phyloP scores from a whole-genome alignment of 2,888 invertebrate genomes.

The Morinoia aosen region DNA sequence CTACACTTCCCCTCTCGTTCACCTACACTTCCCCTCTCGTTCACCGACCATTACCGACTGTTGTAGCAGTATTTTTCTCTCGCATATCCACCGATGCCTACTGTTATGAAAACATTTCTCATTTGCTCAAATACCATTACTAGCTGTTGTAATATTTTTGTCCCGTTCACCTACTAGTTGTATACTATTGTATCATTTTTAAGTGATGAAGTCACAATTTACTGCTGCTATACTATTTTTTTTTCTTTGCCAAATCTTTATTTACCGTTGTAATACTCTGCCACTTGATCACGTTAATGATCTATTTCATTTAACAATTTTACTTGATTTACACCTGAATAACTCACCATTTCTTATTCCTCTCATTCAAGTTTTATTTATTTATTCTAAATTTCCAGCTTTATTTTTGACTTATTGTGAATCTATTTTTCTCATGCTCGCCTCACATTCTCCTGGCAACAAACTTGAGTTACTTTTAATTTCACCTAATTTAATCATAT shows the following conservation, averaged over 20 bases:
- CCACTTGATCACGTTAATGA: background rate
- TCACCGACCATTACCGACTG: background rate
- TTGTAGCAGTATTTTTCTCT: background rate
- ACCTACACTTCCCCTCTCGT: no score
- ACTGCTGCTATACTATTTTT: no score
- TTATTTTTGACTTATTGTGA: background rate
- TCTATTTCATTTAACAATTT: background rate
- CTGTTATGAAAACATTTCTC: background rate
- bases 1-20: no score
- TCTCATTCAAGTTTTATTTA: background rate
- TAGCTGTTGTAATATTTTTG: no score
- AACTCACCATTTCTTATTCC: background rate
- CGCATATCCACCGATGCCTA: background rate
- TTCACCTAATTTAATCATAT: background rate
- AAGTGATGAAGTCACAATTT: no score
- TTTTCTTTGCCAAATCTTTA: background rate
- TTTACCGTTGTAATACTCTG: background rate
- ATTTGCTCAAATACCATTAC: background rate
- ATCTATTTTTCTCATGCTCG: background rate
- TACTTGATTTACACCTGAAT: background rate
- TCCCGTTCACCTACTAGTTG: no score
- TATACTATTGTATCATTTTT: no score
- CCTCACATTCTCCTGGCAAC: background rate
- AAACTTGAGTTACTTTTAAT: background rate
- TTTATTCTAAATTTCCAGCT: background rate